Percentiles rank a stretch among this genome's conserved stretches.
Evolutionary conservation across 2,797 vertebrate genomes (phyloP).

Genomic region (Cheirogaleus major): DNA sequence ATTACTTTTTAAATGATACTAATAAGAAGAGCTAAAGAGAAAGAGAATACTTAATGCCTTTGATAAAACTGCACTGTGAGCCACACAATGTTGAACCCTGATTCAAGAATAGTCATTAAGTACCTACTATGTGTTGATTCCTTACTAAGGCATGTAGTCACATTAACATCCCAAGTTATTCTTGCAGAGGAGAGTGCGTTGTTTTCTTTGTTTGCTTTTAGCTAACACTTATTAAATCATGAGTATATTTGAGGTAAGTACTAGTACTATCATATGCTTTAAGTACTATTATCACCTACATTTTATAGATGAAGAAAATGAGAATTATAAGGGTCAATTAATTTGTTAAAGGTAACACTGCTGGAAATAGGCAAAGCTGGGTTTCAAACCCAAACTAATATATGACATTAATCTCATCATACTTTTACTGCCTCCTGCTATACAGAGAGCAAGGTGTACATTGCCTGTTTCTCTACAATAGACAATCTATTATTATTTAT

Average conservation of each 20-base stretch:
- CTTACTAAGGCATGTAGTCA: not conserved
- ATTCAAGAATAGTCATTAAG: not conserved
- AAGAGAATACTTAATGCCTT: not conserved
- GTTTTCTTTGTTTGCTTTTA: not conserved
- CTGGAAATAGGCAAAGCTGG: not conserved
- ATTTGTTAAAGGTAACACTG: not conserved
- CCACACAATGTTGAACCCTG: not conserved
- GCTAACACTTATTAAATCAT: not conserved
- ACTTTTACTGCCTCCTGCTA: not conserved
- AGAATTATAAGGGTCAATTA: not conserved
- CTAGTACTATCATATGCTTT: not conserved
- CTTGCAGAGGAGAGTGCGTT: not conserved
- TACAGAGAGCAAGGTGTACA: not conserved
- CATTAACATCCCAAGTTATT: not conserved
- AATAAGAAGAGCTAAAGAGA: not conserved
- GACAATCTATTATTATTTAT: not conserved
- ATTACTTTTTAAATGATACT: not conserved
- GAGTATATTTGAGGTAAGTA: not conserved
- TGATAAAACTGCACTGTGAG: not conserved
- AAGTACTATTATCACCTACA: not conserved
- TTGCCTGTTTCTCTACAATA: not conserved
- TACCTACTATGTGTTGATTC: not conserved
- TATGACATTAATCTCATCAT: not conserved
- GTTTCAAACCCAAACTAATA: not conserved
- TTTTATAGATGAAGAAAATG: not conserved